phyloP scores from a whole-genome alignment of 2,797 vertebrate genomes.

The Hemitrygon akajei region DNA sequence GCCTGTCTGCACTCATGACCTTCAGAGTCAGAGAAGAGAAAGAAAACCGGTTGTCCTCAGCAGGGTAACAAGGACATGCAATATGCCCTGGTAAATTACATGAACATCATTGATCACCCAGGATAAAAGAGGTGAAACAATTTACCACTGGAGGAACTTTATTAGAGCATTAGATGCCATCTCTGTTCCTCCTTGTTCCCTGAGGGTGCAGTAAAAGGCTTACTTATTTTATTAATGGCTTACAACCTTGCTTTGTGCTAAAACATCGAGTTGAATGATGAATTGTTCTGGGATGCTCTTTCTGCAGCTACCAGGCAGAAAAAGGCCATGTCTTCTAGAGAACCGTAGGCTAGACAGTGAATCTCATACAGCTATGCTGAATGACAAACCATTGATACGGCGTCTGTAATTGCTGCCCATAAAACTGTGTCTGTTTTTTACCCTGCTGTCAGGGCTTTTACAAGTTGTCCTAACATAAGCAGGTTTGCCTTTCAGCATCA shows the following conservation, averaged over 20 bases:
- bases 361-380: background rate
- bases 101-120: slow-evolving; percentile 25
- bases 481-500: background rate
- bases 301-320: background rate
- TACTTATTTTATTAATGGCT: slow-evolving; percentile 55
- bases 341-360: background rate
- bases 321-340: background rate
- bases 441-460: background rate
- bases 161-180: slow-evolving; percentile 34
- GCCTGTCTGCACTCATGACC: background rate
- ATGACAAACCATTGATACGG: background rate
- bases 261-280: background rate
- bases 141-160: slow-evolving; percentile 31
- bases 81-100: slow-evolving; percentile 28
- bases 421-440: background rate
- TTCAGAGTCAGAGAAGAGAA: background rate
- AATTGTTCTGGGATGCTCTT: background rate
- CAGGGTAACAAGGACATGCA: background rate
- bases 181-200: slow-evolving; percentile 44
- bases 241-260: slow-evolving; percentile 42
- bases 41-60: background rate
- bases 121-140: slow-evolving; percentile 27
- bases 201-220: slow-evolving; percentile 47
- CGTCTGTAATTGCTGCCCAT: background rate
- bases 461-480: background rate